Base-by-base conservation (phyloP, 2,888 invertebrate genomes). In the Nycteola revayana region DNA sequence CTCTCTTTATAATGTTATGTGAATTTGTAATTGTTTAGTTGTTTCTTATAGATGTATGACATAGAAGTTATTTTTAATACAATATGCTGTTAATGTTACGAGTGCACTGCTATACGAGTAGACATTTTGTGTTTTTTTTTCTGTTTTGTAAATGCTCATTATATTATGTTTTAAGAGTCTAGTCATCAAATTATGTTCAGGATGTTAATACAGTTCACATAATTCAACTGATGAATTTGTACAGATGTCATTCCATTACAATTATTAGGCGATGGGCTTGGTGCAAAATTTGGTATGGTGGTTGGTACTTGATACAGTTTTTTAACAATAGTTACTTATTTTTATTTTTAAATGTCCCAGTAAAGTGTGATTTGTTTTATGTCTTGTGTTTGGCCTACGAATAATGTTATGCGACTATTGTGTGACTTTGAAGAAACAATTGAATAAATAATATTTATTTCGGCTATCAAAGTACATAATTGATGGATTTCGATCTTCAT, bases 71-170 rank as follows among this genome's bases (percentile, higher is more conserved):
- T 53, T 49, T 42, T 51, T 37, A 51, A 36, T 40, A 32, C 30
- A 28, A 29, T 21, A 23, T 36, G 10, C 41, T 28, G 34, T 50
- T 53, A 56, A 52, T 60, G 31, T 62, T 62, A 65, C 55, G 63
- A 66, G 61, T 63, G 57, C 55, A 61, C 48, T 57, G 66, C 43
- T 36, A 49, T 56, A 54, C 50, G 47, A 58, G 49, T 74, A 69
- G 67, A 58, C 62, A 65, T 61, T 21, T 56, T 60, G 62, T 60
- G 63, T 69, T 66, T 68, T 66, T 72, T 66, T 68, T 66, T 72
- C 75, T 78, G 63, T 82, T 81, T 80, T 85, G 72, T 84, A 82
- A 87, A 87, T 87, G 87, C 87, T 87, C 87, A 87, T 83, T 80
- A 79, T 80, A 71, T 77, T 84, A 81, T 67, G 73, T 83, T 84